Evolutionary conservation across 2,888 invertebrate genomes (phyloP).

Genomic region (Phortica okadai): DNA sequence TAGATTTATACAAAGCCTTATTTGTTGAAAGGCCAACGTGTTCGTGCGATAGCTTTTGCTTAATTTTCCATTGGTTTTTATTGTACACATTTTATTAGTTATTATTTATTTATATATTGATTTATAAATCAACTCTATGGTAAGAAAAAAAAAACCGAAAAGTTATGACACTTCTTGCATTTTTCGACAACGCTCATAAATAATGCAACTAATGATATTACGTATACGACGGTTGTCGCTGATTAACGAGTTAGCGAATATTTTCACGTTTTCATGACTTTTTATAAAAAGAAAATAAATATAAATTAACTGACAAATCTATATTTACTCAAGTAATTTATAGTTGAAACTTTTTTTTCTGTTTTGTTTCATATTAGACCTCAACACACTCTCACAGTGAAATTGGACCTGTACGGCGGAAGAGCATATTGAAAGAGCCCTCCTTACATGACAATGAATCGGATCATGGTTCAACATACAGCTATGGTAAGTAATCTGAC

Average conservation of each 20-base stretch:
- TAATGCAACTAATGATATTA: not conserved
- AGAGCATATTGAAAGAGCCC: conserved; percentile 83
- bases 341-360: not conserved
- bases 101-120: not conserved
- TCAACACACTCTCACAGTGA: conserved; percentile 79
- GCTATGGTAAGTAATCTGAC: conserved; percentile 69
- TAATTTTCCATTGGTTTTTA: not conserved
- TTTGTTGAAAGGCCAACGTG: not conserved
- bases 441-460: conserved; percentile 73
- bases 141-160: not conserved
- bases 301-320: no score
- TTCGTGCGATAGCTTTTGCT: not conserved
- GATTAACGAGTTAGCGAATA: not conserved
- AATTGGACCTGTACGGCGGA: conserved; percentile 83
- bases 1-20: not conserved
- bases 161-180: not conserved
- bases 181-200: not conserved
- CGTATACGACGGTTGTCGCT: not conserved
- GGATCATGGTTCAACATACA: conserved; percentile 74
- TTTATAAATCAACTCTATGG: no score
- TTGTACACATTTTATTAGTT: not conserved
- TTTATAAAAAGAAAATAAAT: not conserved
- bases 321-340: not conserved
- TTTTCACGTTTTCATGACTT: not conserved
- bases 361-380: conserved; percentile 72